Evolutionary conservation across 1,140 invertebrate genomes (phyloP).

Genomic region (Drosophila baimaii): DNA sequence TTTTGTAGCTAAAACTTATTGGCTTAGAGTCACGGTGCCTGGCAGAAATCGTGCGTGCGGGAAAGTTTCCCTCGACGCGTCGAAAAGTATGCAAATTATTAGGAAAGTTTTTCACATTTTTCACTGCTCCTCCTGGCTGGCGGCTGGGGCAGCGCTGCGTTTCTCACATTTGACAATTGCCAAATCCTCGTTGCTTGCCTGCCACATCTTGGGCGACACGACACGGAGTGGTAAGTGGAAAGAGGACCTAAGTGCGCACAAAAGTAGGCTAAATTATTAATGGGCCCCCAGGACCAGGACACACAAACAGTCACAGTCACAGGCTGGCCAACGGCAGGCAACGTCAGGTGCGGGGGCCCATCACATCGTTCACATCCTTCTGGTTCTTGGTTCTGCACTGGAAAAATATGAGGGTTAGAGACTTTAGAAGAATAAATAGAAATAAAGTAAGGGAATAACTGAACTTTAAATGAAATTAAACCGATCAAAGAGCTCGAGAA

Average conservation of each 20-base stretch:
- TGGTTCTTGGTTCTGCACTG: conserved; percentile 8
- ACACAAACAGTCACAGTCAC: background rate
- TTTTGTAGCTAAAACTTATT: background rate
- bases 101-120: conserved; percentile 77
- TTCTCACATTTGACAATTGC: conserved; percentile 67
- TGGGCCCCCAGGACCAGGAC: conserved; percentile 15
- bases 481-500: background rate
- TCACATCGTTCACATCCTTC: conserved; percentile 39
- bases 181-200: conserved; percentile 55
- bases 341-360: conserved; percentile 23
- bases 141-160: conserved; percentile 11
- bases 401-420: background rate
- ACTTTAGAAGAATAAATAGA: background rate
- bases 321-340: conserved; percentile 26
- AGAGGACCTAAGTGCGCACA: conserved; percentile 41
- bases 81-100: conserved; percentile 81
- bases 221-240: conserved; percentile 22
- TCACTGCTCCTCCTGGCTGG: conserved; percentile 39
- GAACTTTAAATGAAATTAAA: background rate
- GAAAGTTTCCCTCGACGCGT: conserved; percentile 60
- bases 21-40: conserved; percentile 7
- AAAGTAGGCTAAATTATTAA: conserved; percentile 55
- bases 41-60: conserved; percentile 46
- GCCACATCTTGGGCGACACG: conserved; percentile 41
- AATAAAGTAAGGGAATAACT: background rate